phyloP scores from a whole-genome alignment of 2,888 invertebrate species.

The Coecobrya sp. region DNA sequence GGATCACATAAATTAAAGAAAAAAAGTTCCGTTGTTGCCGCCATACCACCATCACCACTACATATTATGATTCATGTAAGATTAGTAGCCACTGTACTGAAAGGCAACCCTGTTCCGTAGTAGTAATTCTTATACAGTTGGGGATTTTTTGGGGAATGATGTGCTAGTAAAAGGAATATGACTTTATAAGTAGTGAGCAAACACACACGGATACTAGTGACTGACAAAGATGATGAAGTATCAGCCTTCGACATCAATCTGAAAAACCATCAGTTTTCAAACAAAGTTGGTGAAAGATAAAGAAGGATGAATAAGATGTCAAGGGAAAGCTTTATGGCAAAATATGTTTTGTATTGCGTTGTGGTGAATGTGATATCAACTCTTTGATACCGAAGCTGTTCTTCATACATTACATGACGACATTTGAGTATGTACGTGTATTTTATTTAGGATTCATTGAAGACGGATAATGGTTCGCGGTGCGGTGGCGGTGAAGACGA shows the following conservation, averaged over 20 bases:
- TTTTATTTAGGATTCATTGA: constrained; percentile 51
- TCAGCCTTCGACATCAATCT: constrained; percentile 78
- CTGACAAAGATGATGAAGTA: constrained; percentile 74
- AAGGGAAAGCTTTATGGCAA: constrained; percentile 32
- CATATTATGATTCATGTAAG: constrained; percentile 50
- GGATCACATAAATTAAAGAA: constrained; percentile 62
- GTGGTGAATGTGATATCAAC: not conserved
- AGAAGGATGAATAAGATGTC: constrained; percentile 75
- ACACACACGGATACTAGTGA: not conserved
- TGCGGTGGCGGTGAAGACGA: constrained; percentile 26
- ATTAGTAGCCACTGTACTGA: constrained; percentile 34
- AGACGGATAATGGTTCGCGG: constrained; percentile 51
- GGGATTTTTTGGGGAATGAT: not conserved
- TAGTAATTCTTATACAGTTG: not conserved
- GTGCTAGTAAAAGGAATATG: not conserved
- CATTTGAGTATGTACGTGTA: not conserved
- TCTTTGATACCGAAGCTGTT: not conserved
- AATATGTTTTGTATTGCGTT: not conserved
- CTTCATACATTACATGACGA: not conserved
- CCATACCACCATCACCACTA: constrained; percentile 14
- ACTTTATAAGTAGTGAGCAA: not conserved
- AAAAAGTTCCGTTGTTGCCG: constrained; percentile 25
- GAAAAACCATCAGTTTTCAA: constrained; percentile 63
- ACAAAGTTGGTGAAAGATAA: constrained; percentile 64
- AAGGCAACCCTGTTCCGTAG: not conserved